These are phyloP conservation scores for Cromileptes altivelis DNA, from an alignment of 2,113 vertebrate genomes.

Conservation along the genomic window DNA sequence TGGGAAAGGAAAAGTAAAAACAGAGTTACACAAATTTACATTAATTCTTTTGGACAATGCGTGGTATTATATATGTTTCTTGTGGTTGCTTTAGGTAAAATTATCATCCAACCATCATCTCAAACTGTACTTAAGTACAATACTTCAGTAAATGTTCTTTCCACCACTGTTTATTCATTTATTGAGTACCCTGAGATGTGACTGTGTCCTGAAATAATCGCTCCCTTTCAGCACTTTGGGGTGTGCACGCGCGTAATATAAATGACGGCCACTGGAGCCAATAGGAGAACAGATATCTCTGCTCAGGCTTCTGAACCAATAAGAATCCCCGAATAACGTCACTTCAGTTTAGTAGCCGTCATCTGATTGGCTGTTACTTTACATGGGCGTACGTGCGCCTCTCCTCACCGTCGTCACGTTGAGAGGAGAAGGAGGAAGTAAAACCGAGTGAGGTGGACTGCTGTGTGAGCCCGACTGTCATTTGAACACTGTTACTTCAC, in stretches of 20 bases:
- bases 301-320: slow-evolving; percentile 80
- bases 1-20: no score
- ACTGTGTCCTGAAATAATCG: neutral
- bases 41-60: no score
- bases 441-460: slow-evolving; percentile 32
- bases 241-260: neutral
- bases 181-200: fast-evolving
- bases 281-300: slow-evolving; percentile 54
- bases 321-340: neutral
- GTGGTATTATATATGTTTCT: no score
- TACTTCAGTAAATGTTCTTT: neutral
- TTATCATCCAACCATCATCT: no score
- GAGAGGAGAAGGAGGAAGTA: slow-evolving; percentile 76
- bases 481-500: slow-evolving; percentile 33
- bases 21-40: no score
- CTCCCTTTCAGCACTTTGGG: neutral
- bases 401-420: neutral
- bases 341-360: neutral
- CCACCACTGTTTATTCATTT: no score
- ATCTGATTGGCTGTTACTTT: slow-evolving; percentile 44
- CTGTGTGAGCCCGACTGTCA: slow-evolving; percentile 18
- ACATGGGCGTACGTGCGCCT: neutral
- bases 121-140: neutral
- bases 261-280: slow-evolving; percentile 45
- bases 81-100: no score